phyloP scores from a whole-genome alignment of 2,888 invertebrate species.

The Chironomus riparius region DNA sequence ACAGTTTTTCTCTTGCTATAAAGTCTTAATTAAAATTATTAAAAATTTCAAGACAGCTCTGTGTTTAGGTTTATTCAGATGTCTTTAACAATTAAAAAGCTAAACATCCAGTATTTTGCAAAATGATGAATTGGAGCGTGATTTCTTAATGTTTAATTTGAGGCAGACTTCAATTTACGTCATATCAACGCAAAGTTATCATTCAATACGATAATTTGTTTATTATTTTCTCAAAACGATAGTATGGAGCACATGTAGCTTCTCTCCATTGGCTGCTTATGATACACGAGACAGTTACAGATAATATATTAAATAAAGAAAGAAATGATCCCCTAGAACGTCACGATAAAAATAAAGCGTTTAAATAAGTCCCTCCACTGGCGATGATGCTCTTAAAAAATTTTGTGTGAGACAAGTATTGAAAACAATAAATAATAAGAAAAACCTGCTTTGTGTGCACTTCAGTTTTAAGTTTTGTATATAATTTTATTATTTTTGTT shows the following conservation, averaged over 20 bases:
- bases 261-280: not conserved
- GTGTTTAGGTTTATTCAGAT: no score
- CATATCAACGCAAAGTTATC: not conserved
- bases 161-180: not conserved
- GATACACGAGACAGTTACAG: not conserved
- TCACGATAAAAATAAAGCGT: not conserved
- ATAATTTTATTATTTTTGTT: not conserved
- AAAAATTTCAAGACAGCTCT: no score
- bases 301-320: not conserved
- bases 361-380: not conserved
- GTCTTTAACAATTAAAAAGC: no score
- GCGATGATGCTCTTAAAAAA: not conserved
- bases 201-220: not conserved
- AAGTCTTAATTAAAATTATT: no score
- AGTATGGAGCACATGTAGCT: no score
- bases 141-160: no score
- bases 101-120: no score
- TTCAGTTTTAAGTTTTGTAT: constrained; percentile 1
- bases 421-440: constrained; percentile 10
- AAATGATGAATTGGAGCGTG: no score
- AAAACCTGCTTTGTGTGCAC: constrained; percentile 10
- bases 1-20: no score
- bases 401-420: not conserved
- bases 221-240: not conserved
- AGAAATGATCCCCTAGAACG: not conserved